Percentiles rank a stretch among this genome's conserved stretches.
These are phyloP conservation scores for Pseudococcus viburni DNA, from an alignment of 2,888 invertebrate genomes.

Conservation along the genomic window DNA sequence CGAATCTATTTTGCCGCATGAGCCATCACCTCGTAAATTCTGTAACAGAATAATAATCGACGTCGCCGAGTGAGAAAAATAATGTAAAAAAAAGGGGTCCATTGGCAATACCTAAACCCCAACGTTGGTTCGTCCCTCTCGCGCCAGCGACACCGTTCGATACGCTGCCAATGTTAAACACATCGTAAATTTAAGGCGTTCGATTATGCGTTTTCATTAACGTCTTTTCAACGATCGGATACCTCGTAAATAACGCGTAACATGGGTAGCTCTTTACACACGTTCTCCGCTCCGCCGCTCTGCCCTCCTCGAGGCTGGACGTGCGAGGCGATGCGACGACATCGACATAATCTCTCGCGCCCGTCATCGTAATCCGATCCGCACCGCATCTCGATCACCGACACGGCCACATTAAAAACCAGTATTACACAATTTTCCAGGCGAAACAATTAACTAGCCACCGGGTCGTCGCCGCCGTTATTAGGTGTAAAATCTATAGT, in stretches of 20 bases:
- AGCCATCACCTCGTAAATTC: slow-evolving; percentile 31
- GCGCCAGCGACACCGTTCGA: not conserved
- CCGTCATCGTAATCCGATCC: slow-evolving; percentile 36
- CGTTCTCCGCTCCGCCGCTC: not conserved
- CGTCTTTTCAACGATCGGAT: slow-evolving; percentile 39
- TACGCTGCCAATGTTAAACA: not conserved
- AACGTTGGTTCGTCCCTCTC: not conserved
- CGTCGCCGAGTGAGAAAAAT: too few species aligned
- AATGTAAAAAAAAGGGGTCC: not conserved
- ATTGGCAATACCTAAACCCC: not conserved
- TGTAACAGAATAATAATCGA: not conserved
- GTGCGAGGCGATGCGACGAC: slow-evolving; percentile 1
- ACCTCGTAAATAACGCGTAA: slow-evolving; percentile 47
- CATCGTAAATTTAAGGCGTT: slow-evolving; percentile 47
- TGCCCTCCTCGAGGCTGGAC: not conserved
- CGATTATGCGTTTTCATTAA: slow-evolving; percentile 44
- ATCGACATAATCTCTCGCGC: not conserved
- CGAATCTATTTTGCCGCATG: not conserved
- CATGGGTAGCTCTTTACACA: slow-evolving; percentile 38
- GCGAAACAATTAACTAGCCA: slow-evolving; percentile 8
- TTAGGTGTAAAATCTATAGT: not conserved
- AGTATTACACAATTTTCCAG: not conserved
- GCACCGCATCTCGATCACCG: not conserved
- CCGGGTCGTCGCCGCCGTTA: not conserved
- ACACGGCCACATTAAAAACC: not conserved